Base-by-base conservation (phyloP, 2,888 invertebrate genomes). In the Mystacides longicornis region DNA sequence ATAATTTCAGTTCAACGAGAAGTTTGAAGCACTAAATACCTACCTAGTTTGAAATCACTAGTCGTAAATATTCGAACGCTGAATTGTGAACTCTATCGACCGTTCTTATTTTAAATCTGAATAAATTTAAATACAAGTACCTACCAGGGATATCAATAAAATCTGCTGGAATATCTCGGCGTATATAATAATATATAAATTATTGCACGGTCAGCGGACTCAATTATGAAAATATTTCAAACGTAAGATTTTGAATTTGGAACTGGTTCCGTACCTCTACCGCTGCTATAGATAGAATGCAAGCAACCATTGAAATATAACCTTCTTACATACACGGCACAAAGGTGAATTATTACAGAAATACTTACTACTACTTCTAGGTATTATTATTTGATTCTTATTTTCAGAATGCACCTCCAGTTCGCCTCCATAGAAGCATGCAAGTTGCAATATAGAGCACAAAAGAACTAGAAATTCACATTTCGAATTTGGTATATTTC, bases 401-500 rank as follows among this genome's bases (percentile, higher is more conserved):
- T 37, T 37, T 37, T 37, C n/a, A 37, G 16, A 37, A 37, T 37
- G 37, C 37, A 37, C 16, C 37, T 37, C 16, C n/a, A n/a, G 37
- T 37, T 14, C 37, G 16, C 16, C 37, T 37, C 16, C n/a, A n/a
- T 14, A n/a, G 37, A 37, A 37, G 16, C 37, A 37, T 14, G 37
- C n/a, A n/a, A n/a, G n/a, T n/a, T n/a, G 37, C 16, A 37, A 37
- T 16, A 16, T 37, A 14, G 37, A 37, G 37, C 14, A 37, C 37
- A 37, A 37, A n/a, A 37, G 37, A 37, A 37, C 37, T n/a, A 14
- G 37, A 37, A 37, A 37, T 37, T 37, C 37, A 37, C 37, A 37
- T 37, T 37, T 37, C 37, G 37, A 37, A 37, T 37, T 7, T 37
- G 16, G 37, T n/a, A 37, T 37, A n/a, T n/a, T n/a, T n/a, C n/a